Conservation (phyloP, 2,113 vertebrate species). For the Cavia aperea region DNA sequence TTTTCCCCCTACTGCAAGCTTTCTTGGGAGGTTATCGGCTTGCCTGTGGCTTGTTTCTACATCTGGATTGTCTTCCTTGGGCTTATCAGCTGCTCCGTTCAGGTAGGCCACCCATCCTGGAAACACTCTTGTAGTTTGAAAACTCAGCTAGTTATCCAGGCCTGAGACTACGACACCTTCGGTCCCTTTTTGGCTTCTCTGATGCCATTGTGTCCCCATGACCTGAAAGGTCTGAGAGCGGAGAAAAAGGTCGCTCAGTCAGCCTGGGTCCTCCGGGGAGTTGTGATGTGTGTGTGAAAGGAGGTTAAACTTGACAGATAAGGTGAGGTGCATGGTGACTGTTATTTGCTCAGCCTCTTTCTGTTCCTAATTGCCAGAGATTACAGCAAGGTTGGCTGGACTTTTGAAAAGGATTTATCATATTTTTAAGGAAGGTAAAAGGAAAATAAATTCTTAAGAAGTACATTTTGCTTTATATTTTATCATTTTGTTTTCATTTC, state of each 20-base stretch:
- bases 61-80: neutral
- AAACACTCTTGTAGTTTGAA: neutral
- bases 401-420: conserved; percentile 48
- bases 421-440: conserved; percentile 38
- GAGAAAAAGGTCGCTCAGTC: neutral
- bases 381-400: conserved; percentile 19
- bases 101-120: neutral
- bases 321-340: neutral
- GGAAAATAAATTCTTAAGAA: conserved; percentile 28
- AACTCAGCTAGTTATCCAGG: neutral
- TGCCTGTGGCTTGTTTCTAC: neutral
- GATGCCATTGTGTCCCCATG: neutral
- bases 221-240: neutral
- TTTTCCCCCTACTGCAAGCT: neutral
- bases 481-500: conserved; percentile 25
- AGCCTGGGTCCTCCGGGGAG: neutral
- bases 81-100: neutral
- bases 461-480: conserved; percentile 32
- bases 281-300: neutral
- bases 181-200: neutral
- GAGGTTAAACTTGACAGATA: conserved; percentile 17
- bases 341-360: conserved; percentile 35
- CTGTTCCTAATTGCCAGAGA: conserved; percentile 12
- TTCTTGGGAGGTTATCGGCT: neutral
- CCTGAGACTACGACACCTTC: neutral